Conservation (phyloP, 1,140 invertebrate genomes). For the Trachymyrmex cornetzi region DNA sequence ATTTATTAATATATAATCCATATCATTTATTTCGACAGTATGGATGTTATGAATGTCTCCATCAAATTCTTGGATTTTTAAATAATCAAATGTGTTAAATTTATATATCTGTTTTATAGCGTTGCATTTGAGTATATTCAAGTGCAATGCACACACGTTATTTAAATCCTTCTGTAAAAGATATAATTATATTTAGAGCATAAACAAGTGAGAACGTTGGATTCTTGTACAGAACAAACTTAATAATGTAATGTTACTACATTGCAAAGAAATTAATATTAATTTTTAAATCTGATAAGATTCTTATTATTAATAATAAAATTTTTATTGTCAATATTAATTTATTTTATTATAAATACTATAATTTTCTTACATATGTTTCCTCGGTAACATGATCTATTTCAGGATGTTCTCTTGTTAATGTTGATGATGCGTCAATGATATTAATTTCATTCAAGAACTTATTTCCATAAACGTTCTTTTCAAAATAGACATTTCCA, state of each 20-base stretch:
- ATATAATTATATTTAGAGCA: background rate
- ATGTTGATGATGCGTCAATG: slow-evolving; percentile 66
- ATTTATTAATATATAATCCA: slow-evolving; percentile 83
- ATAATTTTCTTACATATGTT: slow-evolving; percentile 73
- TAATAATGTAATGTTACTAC: background rate
- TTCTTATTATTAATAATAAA: too few relatives aligned
- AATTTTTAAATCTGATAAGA: background rate
- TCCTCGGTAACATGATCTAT: slow-evolving; percentile 69
- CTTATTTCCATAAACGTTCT: slow-evolving; percentile 75
- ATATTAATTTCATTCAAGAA: slow-evolving; percentile 80
- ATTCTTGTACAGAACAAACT: background rate
- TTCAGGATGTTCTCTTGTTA: slow-evolving; percentile 71
- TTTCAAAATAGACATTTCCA: slow-evolving; percentile 79
- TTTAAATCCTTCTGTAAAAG: slow-evolving; percentile 69
- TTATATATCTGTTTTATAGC: slow-evolving; percentile 83
- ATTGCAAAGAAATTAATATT: slow-evolving; percentile 22
- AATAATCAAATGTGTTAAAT: slow-evolving; percentile 85
- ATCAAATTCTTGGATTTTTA: slow-evolving; percentile 79
- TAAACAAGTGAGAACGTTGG: background rate
- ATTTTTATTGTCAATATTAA: too few relatives aligned
- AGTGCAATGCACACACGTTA: slow-evolving; percentile 76
- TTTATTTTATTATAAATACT: background rate
- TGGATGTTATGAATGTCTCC: slow-evolving; percentile 79
- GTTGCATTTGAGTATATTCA: slow-evolving; percentile 72
- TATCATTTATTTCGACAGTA: slow-evolving; percentile 77